phyloP scores from a whole-genome alignment of 2,113 vertebrate species.

The Cettia cetti region DNA sequence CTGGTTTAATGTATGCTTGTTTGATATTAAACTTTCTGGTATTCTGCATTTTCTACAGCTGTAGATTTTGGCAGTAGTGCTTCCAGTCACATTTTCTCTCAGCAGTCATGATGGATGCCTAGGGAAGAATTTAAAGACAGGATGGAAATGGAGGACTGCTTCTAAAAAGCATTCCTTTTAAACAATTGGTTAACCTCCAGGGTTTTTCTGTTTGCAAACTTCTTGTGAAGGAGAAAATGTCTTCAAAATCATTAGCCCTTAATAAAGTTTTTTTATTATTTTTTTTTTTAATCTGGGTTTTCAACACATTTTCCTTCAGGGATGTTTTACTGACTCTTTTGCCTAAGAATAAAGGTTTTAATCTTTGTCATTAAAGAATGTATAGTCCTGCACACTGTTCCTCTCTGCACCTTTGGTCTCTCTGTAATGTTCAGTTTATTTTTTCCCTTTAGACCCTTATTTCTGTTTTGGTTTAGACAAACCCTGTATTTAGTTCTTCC shows the following conservation, averaged over 20 bases:
- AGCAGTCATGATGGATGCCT: neutral
- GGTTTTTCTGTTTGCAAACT: neutral
- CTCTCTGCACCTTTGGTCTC: neutral
- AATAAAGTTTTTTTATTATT: neutral
- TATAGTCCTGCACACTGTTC: neutral
- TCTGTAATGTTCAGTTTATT: neutral
- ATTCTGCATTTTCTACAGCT: neutral
- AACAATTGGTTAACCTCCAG: neutral
- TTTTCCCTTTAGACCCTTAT: neutral
- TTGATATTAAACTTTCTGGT: neutral
- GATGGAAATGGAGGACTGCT: neutral
- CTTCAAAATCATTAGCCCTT: neutral
- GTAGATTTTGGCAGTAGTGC: neutral
- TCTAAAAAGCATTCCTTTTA: neutral
- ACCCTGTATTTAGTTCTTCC: neutral
- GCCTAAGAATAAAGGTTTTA: neutral
- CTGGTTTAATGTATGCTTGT: neutral
- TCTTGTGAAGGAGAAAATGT: neutral
- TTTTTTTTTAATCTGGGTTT: neutral
- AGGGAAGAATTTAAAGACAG: neutral
- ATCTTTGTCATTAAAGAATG: neutral
- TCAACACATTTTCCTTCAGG: neutral
- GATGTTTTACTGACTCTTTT: neutral
- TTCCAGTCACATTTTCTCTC: neutral
- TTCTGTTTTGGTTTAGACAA: neutral